These are phyloP conservation scores for Himalopsyche kuldschensis DNA, from an alignment of 2,888 invertebrate genomes.

Conservation along the genomic window DNA sequence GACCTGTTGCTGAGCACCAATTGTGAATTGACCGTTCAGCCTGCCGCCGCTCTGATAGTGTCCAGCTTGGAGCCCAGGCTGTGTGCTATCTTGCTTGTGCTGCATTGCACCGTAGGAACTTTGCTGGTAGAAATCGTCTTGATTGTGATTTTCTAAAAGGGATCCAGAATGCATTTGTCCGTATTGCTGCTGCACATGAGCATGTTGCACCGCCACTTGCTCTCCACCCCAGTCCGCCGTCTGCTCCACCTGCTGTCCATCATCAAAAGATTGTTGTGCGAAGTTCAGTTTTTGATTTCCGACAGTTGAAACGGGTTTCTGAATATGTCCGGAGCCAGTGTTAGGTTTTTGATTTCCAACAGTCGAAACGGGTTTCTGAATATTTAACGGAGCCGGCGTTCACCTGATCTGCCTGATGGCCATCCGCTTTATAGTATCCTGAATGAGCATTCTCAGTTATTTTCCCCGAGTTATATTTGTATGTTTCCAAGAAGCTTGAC, in stretches of 20 bases:
- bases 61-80: not conserved
- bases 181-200: not conserved
- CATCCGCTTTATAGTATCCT: not conserved
- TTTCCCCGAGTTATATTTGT: not conserved
- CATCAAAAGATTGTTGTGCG: not conserved
- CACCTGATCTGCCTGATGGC: not conserved
- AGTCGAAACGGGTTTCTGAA: not conserved
- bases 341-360: not conserved
- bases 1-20: not conserved
- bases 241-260: not conserved
- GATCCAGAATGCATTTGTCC: not conserved
- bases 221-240: not conserved
- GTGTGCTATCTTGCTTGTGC: not conserved
- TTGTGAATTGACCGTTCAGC: conserved; percentile 7
- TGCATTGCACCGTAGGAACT: not conserved
- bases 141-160: not conserved
- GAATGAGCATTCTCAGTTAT: not conserved
- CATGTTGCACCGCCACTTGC: not conserved
- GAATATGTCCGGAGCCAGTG: not conserved
- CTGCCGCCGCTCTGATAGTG: not conserved
- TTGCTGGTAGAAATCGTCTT: not conserved
- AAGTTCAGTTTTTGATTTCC: not conserved
- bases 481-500: not conserved
- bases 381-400: not conserved
- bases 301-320: not conserved